Evolutionary conservation across 2,797 vertebrate genomes (phyloP).

Genomic region (Danio aesculapii): DNA sequence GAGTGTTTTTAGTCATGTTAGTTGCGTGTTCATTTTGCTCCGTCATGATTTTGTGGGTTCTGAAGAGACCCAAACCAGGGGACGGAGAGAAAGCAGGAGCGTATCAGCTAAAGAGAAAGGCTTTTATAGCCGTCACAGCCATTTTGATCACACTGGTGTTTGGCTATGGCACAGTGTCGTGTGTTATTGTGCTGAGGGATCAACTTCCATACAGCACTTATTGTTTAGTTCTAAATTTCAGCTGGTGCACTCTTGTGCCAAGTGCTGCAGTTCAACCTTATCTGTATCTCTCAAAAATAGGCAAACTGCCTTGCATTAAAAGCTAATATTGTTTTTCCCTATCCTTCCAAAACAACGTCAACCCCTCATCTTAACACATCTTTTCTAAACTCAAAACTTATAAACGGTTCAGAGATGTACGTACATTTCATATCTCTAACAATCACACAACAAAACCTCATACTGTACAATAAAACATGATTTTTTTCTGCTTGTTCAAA

Average conservation of each 20-base stretch:
- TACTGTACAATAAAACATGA: no score
- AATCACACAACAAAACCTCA: no score
- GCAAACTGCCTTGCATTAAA: background rate
- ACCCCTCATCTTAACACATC: no score
- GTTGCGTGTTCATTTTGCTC: slow-evolving; percentile 14
- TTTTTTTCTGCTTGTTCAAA: no score
- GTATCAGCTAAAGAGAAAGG: slow-evolving; percentile 3
- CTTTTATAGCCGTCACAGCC: slow-evolving; percentile 10
- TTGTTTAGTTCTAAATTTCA: background rate
- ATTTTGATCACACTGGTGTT: slow-evolving; percentile 19
- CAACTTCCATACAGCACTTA: background rate
- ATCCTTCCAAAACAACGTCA: no score
- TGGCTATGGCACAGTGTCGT: slow-evolving; percentile 14
- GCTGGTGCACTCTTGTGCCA: slow-evolving; percentile 20
- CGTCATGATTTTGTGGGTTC: slow-evolving; percentile 17
- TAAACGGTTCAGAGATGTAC: no score
- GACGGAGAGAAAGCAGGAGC: background rate
- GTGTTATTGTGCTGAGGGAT: background rate
- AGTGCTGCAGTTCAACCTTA: background rate
- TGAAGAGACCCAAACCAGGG: slow-evolving; percentile 12
- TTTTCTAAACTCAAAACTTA: no score
- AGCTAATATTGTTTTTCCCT: no score
- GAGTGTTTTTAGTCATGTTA: background rate
- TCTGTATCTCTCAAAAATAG: background rate
- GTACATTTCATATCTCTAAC: no score